Evolutionary conservation across 1,140 invertebrate genomes (phyloP), one percentile per base, ranked within the genome.

Genomic region (Steinernema feltiae): DNA sequence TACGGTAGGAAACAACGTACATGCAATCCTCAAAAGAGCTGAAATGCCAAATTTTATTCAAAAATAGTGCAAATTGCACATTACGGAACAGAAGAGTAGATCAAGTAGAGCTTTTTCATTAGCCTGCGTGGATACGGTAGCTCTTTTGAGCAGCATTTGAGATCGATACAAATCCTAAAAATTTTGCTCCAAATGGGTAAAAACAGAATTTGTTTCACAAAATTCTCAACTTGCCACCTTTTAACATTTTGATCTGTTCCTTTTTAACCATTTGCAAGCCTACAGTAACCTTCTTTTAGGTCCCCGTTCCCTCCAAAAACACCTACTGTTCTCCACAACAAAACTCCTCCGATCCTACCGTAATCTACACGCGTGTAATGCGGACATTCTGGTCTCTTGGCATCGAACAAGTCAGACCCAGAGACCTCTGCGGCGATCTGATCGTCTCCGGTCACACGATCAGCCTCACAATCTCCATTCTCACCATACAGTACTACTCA

Each of bases 401-500:
- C 48, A 80, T 80, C 27, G 79, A 79, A 30, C 77, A 77, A 46
- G 29, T 79, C 1, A 48, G 78, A 30, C 76, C 75, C 0, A 21
- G 78, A n/a, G 78, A 79, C 31, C 74, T 80, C 17, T 80, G 79
- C 41, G 79, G 79, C 29, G 79, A 80, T 75, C 35, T 80, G 21
- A 80, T 80, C 17, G 78, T 80, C 15, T 80, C 78, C 2, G 79
- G 79, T 15, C 79, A 80, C 31, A 80, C 79, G 30, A 71, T 80
- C 0, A 77, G 71, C 2, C 74, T 80, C 27, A 76, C 80, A 71
- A 80, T 71, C 30, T 63, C 75, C n/a, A 70, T 77, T 29, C 35
- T 77, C 15, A 78, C 72, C 15, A 80, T 80, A 30, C 72, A 74
- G 32, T 69, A 82, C 2, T 80, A 80, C 48, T 53, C 75, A 1